Evolutionary conservation across 2,888 invertebrate species (phyloP).

Genomic region (Plusia festucae): DNA sequence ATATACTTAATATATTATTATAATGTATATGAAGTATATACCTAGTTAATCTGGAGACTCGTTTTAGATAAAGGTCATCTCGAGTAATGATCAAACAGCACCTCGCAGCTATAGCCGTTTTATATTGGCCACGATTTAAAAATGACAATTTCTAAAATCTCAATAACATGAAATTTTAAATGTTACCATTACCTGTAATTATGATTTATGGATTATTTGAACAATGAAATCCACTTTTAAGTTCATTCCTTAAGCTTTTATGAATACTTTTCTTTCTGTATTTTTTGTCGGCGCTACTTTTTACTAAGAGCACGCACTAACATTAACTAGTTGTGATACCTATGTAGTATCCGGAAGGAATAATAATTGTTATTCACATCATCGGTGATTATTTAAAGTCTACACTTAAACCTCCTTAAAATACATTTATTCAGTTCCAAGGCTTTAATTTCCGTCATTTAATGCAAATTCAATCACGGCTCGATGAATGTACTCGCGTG

Average conservation of each 20-base stretch:
- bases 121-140: too few relatives aligned
- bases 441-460: constrained; percentile 22
- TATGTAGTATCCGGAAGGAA: constrained; percentile 34
- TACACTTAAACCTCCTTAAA: constrained; percentile 14
- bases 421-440: constrained; percentile 18
- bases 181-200: constrained; percentile 18
- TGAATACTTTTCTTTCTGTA: background rate
- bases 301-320: too few relatives aligned
- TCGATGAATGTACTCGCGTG: constrained; percentile 12
- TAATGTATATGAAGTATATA: constrained; percentile 35
- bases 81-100: constrained; percentile 13
- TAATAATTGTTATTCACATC: constrained; percentile 11
- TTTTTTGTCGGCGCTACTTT: background rate
- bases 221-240: background rate
- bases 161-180: constrained; percentile 27
- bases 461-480: constrained; percentile 16
- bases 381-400: constrained; percentile 27
- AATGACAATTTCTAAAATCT: constrained; percentile 20
- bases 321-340: too few relatives aligned
- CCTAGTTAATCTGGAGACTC: constrained; percentile 31
- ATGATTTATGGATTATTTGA: background rate
- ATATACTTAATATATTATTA: constrained; percentile 42
- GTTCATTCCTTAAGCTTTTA: background rate
- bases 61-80: constrained; percentile 52
- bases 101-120: constrained; percentile 16